Evolutionary conservation across 2,113 vertebrate species (phyloP), one percentile per base, ranked within the genome.

Genomic region (Morone saxatilis): DNA sequence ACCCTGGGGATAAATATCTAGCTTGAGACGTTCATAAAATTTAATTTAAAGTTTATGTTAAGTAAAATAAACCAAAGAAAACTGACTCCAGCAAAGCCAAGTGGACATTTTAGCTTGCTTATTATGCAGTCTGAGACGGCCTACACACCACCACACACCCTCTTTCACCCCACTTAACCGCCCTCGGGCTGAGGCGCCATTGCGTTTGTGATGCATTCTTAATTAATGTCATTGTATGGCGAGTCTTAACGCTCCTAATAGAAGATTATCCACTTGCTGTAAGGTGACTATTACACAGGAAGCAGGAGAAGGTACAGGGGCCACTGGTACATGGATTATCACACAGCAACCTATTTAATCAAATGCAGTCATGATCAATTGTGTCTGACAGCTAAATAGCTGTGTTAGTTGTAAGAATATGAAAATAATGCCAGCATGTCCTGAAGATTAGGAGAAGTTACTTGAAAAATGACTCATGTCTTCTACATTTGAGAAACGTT

Each of bases 241-340:
- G 16, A 38, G 47, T 36, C 16, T 50, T 50, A 11, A 50, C 66
- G 51, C 66, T 12, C 65, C 66, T 88, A 78, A 90, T 59, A 48
- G 76, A 71, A 88, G 80, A 78, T 86, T 75, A 88, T 70, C 73
- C 79, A 72, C 36, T 31, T 12, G 70, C 80, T 70, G 68, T 60
- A 70, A 83, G 80, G 80, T 83, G 38, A 41, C 20, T 6, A 40
- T 75, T 48, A 54, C 8, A 54, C 50, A 40, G 36, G 25, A 51
- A 19, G 47, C n/a, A 25, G 25, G 20, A 59, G 25, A 41, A 16
- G 11, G 16, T 50, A 4, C 22, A 36, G 45, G 22, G 17, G 22
- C 45, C 25, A 4, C 45, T 53, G 38, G 38, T 45, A 11, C 47
- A 25, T 38, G 36, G 66, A 71, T 85, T 53, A 56, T 45, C 22